A percentile compares a stretch with the other conserved stretches of the same genome.
Evolutionary conservation across 1,140 invertebrate genomes (phyloP).

Genomic region (Drosophila varians): DNA sequence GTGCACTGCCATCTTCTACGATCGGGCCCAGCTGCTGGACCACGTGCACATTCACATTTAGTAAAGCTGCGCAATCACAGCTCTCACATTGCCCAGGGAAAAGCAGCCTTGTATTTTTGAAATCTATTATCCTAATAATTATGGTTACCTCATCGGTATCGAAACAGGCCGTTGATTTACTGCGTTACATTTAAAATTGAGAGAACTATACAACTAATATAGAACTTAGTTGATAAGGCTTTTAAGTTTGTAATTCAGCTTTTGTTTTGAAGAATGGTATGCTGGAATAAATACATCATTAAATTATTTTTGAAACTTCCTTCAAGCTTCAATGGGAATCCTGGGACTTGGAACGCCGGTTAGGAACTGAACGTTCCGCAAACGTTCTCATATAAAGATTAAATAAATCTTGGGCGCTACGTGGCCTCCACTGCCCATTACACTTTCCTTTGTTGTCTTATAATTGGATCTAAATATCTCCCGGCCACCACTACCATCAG

Average conservation of each 20-base stretch:
- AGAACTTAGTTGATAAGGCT: slow-evolving; percentile 64
- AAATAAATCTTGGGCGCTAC: too few species aligned
- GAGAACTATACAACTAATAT: slow-evolving; percentile 29
- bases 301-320: slow-evolving; percentile 2
- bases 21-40: slow-evolving; percentile 88
- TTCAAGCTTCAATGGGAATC: neutral
- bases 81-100: slow-evolving; percentile 14
- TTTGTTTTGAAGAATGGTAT: slow-evolving; percentile 75
- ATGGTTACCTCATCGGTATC: slow-evolving; percentile 43
- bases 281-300: slow-evolving; percentile 74
- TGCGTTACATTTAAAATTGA: slow-evolving; percentile 69
- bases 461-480: neutral
- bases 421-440: neutral
- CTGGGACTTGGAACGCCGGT: neutral
- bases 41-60: slow-evolving; percentile 93
- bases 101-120: slow-evolving; percentile 54
- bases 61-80: slow-evolving; percentile 7
- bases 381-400: too few species aligned
- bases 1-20: slow-evolving; percentile 90
- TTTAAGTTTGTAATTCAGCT: slow-evolving; percentile 77
- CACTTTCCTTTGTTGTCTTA: slow-evolving; percentile 14
- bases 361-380: too few species aligned
- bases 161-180: slow-evolving; percentile 59
- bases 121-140: slow-evolving; percentile 47
- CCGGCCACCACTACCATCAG: neutral